Percentiles rank a stretch among this genome's conserved stretches.
Conservation (phyloP, 2,113 vertebrate species). For the Zosterops pallidus region DNA sequence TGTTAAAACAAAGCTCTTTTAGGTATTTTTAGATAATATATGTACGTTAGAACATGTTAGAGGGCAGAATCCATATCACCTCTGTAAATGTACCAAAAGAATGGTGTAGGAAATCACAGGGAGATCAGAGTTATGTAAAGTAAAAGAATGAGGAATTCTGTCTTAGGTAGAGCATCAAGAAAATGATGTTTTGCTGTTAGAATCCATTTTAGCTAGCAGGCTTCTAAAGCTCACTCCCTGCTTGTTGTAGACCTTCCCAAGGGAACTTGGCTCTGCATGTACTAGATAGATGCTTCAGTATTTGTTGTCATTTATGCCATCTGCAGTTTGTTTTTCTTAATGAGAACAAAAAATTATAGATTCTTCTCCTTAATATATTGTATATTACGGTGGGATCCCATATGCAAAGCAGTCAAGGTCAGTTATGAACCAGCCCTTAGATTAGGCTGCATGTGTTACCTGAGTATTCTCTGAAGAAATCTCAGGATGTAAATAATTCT, state of each 20-base stretch:
- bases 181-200: not conserved
- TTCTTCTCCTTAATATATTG: not conserved
- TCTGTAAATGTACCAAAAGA: not conserved
- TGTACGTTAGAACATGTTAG: not conserved
- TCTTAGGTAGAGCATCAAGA: not conserved
- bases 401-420: not conserved
- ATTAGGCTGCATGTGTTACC: not conserved
- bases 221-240: not conserved
- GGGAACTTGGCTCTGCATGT: not conserved
- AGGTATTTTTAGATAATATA: not conserved
- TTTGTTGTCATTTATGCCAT: not conserved
- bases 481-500: not conserved
- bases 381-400: not conserved
- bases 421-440: not conserved
- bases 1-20: not conserved
- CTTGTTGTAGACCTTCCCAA: not conserved
- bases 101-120: not conserved
- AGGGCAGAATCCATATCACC: not conserved
- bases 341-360: not conserved
- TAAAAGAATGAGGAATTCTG: not conserved
- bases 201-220: not conserved
- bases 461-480: conserved; percentile 9
- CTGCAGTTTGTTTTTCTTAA: not conserved
- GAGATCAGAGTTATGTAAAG: not conserved
- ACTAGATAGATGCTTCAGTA: not conserved